Base-by-base conservation (phyloP, 2,113 vertebrate species). In the Geococcyx californianus region DNA sequence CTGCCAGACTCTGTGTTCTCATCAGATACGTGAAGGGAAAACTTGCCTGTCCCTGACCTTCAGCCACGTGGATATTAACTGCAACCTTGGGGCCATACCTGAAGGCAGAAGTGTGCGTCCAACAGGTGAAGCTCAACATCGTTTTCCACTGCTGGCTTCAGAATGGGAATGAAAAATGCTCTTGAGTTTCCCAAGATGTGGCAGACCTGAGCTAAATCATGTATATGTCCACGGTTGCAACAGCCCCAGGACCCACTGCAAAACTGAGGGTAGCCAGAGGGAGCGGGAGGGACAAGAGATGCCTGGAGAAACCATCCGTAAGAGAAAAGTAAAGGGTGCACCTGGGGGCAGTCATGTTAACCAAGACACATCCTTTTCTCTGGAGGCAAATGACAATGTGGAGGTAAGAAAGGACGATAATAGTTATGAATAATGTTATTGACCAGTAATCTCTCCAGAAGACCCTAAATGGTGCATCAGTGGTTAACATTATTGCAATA, bases 1-100 rank as follows among this genome's bases (percentile, higher is more conserved):
- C 67, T 91, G 94, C 75, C 93, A 96, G 77, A 59, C 63, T 29
- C 82, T 44, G 23, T 3, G 10, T 13, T 79, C 23, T 33, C 93
- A 68, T 89, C 19, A 0, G 20, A 68, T 31, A 34, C 0, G 0
- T 8, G 15, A 70, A 84, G 54, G 64, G 56, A 77, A 95, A 91
- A 38, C 21, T 11, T 28, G 10, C 64, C 31, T 73, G 76, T 86
- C 42, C n/a, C 45, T 52, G 70, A 75, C 74, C 34, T 76, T 45
- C 0, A 2, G 15, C 47, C 34, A 60, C 1, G 0, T 6, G 42
- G 34, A 34, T 45, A 28, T 25, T 14, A 38, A 16, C 42, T 44
- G 26, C 28, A 73, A 10, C 9, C 9, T 13, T 3, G 1, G 25
- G 8, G 25, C 33, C 69, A 26, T 42, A 63, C 31, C 51, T 80